Evolutionary conservation across 2,888 invertebrate genomes (phyloP), one percentile per base, ranked within the genome.

Genomic region (Dysmachus trigonus): DNA sequence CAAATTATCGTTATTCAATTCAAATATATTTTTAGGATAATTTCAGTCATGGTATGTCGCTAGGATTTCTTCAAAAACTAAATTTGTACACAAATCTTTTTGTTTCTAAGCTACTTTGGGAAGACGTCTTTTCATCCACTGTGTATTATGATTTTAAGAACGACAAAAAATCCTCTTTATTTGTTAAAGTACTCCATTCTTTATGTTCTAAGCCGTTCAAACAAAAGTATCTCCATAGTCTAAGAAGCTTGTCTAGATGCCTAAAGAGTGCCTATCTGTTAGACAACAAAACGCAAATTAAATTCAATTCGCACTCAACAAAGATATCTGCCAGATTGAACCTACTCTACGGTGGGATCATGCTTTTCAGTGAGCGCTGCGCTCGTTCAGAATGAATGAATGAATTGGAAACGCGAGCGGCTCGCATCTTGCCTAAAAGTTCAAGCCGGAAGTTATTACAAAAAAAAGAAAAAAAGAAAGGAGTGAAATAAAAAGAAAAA

Each of bases 361-460:
- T 62, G 62, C 62, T 62, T 3, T 62, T 62, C 10, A 62, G 62
- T 22, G 22, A 62, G 62, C 22, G 15, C 27, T 27, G 62, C 8
- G 62, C 62, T 22, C 62, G 62, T 7, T 2, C n/a, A 5, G 73
- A 33, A 33, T 73, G 33, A 73, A 38, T 77, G 76, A 74, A 74
- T 35, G 33, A 31, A 31, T 31, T 5, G 76, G 38, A 38, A 38
- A 18, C n/a, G 47, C 38, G 76, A 76, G 35, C 41, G 38, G 22
- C 30, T 27, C n/a, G 27, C 47, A 77, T 47, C 30, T 77, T 77
- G 51, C 30, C 77, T 30, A 77, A 77, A 77, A 77, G 77, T 77
- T 77, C 77, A 77, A 77, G 77, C 77, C 47, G 77, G 77, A 77
- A 77, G 47, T 77, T 35, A 77, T 77, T 77, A 77, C 77, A 47